A percentile compares a stretch with the other conserved stretches of the same genome.
phyloP scores from a whole-genome alignment of 2,888 invertebrate genomes.

The Drosophila acutilabella region DNA sequence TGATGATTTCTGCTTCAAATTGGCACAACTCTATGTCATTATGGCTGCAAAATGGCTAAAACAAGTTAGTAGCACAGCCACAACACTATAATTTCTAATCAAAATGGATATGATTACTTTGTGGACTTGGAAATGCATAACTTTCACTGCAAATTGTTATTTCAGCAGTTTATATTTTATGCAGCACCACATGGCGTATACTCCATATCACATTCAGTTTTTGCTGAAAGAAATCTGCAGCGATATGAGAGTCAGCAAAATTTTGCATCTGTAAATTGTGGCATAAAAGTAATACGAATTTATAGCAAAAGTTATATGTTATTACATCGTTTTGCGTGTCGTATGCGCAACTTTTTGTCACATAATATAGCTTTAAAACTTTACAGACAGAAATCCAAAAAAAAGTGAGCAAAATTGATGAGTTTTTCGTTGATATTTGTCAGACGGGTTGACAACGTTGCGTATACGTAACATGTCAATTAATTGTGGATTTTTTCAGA shows the following conservation, averaged over 20 bases:
- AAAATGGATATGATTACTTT: constrained; percentile 10
- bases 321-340: neutral
- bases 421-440: constrained; percentile 47
- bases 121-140: constrained; percentile 2
- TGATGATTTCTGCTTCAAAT: constrained; percentile 23
- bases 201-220: too few species aligned
- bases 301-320: too few species aligned
- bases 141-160: neutral
- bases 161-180: too few species aligned
- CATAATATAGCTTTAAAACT: neutral
- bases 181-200: too few species aligned
- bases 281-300: too few species aligned
- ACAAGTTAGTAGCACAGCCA: neutral
- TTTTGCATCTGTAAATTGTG: too few species aligned
- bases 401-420: constrained; percentile 55
- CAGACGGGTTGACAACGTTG: constrained; percentile 39
- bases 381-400: constrained; percentile 1
- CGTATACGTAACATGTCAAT: constrained; percentile 75
- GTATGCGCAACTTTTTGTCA: constrained; percentile 6
- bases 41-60: neutral
- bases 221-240: too few species aligned
- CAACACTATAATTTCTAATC: neutral
- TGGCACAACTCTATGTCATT: constrained; percentile 10
- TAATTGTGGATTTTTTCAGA: constrained; percentile 41
- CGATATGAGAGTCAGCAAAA: too few species aligned